phyloP scores from a whole-genome alignment of 2,888 invertebrate genomes.

The Halocaridina rubra region DNA sequence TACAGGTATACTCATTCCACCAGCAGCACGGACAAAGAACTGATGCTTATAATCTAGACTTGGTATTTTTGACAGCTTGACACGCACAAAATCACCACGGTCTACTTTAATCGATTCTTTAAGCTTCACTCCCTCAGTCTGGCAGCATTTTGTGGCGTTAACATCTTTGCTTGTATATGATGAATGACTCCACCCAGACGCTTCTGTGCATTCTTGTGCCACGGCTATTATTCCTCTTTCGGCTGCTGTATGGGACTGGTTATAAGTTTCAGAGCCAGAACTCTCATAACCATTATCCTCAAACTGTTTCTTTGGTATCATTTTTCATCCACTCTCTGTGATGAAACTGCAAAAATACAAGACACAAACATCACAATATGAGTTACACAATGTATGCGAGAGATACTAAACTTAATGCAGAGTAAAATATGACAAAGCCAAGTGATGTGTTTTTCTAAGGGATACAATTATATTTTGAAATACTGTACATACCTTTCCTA shows the following conservation, averaged over 20 bases:
- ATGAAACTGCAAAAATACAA: too few species aligned
- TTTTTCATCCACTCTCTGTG: conserved; percentile 17
- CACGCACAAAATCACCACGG: not conserved
- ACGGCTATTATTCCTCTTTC: not conserved
- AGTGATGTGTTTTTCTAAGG: not conserved
- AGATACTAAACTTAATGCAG: not conserved
- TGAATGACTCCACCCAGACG: not conserved
- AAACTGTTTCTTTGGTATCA: conserved; percentile 13
- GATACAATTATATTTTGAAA: not conserved
- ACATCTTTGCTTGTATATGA: not conserved
- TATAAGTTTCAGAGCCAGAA: not conserved
- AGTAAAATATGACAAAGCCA: not conserved
- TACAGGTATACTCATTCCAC: conserved; percentile 46
- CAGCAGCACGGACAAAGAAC: conserved; percentile 32
- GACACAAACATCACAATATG: too few species aligned
- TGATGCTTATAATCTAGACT: not conserved
- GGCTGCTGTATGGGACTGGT: too few species aligned
- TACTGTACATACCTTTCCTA: not conserved
- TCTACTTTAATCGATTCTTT: not conserved
- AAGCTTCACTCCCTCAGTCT: not conserved
- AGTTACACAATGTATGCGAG: too few species aligned
- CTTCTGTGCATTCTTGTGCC: conserved; percentile 40
- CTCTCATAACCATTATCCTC: not conserved
- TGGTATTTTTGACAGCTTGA: conserved; percentile 1
- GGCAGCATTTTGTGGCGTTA: not conserved